Evolutionary conservation across 2,888 invertebrate genomes (phyloP).

Genomic region (Ochropleura leucogaster): DNA sequence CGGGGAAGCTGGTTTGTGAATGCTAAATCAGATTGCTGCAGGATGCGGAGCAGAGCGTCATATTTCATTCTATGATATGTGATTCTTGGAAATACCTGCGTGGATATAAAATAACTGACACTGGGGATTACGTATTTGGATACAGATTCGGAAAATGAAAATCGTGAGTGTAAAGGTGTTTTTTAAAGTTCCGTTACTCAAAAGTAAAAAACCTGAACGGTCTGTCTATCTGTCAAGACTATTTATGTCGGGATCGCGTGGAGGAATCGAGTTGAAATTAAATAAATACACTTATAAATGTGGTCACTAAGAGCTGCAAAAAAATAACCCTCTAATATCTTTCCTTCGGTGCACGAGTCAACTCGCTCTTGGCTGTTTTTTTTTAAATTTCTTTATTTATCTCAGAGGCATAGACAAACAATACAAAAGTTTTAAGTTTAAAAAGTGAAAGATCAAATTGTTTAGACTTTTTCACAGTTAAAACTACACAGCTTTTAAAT

Average conservation of each 20-base stretch:
- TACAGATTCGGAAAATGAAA: slow-evolving; percentile 8
- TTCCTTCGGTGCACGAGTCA: too few relatives aligned
- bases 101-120: slow-evolving; percentile 21
- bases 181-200: not conserved
- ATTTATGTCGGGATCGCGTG: too few relatives aligned
- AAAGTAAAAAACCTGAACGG: too few relatives aligned
- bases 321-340: too few relatives aligned
- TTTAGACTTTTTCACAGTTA: not conserved
- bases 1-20: slow-evolving; percentile 83
- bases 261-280: too few relatives aligned
- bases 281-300: too few relatives aligned
- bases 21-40: slow-evolving; percentile 80
- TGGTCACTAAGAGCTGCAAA: too few relatives aligned
- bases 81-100: slow-evolving; percentile 47
- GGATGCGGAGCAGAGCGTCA: slow-evolving; percentile 38
- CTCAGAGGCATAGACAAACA: not conserved
- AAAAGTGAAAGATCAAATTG: not conserved
- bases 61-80: slow-evolving; percentile 52
- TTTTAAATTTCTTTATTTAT: not conserved
- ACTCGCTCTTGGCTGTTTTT: too few relatives aligned
- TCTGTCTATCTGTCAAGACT: too few relatives aligned
- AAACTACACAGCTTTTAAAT: slow-evolving; percentile 22
- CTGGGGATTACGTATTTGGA: slow-evolving; percentile 13
- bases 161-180: not conserved
- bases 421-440: not conserved